Evolutionary conservation across 2,797 vertebrate genomes (phyloP).

Genomic region (Paedocypris micromegethes): DNA sequence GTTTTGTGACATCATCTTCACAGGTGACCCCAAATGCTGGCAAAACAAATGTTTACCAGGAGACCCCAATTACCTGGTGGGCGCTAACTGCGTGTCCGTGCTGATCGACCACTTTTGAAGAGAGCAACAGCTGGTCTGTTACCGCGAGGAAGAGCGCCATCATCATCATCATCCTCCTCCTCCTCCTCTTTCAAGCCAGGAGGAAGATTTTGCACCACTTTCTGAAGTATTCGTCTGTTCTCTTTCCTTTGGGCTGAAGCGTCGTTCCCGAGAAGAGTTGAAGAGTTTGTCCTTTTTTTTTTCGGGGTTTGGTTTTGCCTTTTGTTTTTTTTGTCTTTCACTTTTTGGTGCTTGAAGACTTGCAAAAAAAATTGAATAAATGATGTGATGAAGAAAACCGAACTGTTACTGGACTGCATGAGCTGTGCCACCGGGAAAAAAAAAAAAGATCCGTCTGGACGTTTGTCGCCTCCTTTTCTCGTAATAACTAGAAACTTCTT

Average conservation of each 20-base stretch:
- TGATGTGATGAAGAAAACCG: conserved; percentile 58
- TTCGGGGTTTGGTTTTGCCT: conserved; percentile 52
- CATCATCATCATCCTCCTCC: conserved; percentile 44
- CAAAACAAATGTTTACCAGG: conserved; percentile 99
- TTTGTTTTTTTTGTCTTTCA: conserved; percentile 40
- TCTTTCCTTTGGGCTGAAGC: conserved; percentile 60
- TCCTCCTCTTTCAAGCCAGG: conserved; percentile 45
- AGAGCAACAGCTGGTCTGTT: conserved; percentile 81
- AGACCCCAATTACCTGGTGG: conserved; percentile 98
- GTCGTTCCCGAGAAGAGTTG: conserved; percentile 55
- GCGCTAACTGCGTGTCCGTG: conserved; percentile 98
- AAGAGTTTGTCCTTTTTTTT: conserved; percentile 10
- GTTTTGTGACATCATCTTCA: conserved; percentile 42
- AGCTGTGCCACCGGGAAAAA: conserved; percentile 70
- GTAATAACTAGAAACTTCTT: conserved; percentile 28
- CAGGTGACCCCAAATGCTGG: conserved; percentile 99
- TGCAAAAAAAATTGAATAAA: conserved; percentile 73
- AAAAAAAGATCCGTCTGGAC: conserved; percentile 59
- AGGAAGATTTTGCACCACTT: conserved; percentile 61
- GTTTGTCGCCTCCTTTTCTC: conserved; percentile 63
- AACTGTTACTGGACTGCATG: conserved; percentile 80
- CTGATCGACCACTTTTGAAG: conserved; percentile 99
- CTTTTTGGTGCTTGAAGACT: conserved; percentile 73
- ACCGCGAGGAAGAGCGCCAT: conserved; percentile 73
- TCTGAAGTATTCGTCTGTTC: conserved; percentile 75